Evolutionary conservation across 2,113 vertebrate species (phyloP), one percentile per base, ranked within the genome.

Genomic region (Phyllopteryx taeniolatus): DNA sequence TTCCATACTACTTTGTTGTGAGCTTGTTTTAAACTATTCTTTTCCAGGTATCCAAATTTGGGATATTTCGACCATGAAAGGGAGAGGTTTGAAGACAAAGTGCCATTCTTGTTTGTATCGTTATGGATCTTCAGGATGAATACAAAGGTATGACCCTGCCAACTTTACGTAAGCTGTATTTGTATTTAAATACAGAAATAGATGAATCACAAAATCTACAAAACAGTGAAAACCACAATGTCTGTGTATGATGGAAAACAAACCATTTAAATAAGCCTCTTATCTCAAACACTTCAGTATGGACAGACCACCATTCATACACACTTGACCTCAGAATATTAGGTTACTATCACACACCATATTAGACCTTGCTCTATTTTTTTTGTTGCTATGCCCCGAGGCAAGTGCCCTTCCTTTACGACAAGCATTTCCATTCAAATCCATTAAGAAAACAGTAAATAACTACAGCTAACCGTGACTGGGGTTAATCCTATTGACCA

Each of bases 361-460:
- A 59, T 77, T 65, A 78, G 75, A 47, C 70, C 57, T 67, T 31
- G 42, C 65, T 83, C 78, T 71, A 27, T 27, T 27, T 27, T 73
- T 86, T 80, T 79, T 68, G 74, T 67, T 59, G 74, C 73, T 70
- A 80, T 75, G 83, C 80, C 67, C 43, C 78, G n/a, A 72, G 74
- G 78, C 86, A 86, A 80, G 62, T 35, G 9, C 70, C 73, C 77
- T 39, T 68, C 57, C 67, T 63, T 35, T 56, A 71, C 66, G 46
- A 91, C 90, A 91, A 90, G 59, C 72, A 9, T 15, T 46, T 68
- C 78, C 90, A 90, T 91, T 92, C 89, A 91, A 84, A 74, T 14
- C 70, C 77, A 84, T 85, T 82, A 90, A 79, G 78, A 73, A 8
- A 42, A 69, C 79, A 74, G 85, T 80, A 77, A 88, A 83, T 74